Evolutionary conservation across 92 coral and sea anemone genomes (phyloP).

Genomic region (Zoanthus gigantus): DNA sequence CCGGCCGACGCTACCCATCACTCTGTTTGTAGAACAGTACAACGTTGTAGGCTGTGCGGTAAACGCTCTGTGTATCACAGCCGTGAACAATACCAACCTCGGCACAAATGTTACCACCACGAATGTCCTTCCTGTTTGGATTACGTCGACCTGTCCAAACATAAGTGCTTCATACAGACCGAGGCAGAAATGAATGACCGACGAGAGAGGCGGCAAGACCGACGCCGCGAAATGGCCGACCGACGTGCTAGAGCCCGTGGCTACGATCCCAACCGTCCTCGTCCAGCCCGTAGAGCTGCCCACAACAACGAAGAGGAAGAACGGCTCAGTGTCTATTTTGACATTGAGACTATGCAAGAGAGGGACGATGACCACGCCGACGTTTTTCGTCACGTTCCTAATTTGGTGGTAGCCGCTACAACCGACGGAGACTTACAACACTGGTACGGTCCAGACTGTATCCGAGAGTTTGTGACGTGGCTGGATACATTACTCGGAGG

Average conservation of each 20-base stretch:
- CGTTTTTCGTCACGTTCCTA: background rate
- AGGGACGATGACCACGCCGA: background rate
- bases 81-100: too few relatives aligned
- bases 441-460: background rate
- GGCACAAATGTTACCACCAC: too few relatives aligned
- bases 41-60: too few relatives aligned
- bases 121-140: too few relatives aligned
- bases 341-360: background rate
- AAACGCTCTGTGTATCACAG: too few relatives aligned
- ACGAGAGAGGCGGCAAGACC: too few relatives aligned
- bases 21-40: too few relatives aligned
- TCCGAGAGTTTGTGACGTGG: conserved; percentile 13
- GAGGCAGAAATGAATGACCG: too few relatives aligned
- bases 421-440: background rate
- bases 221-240: background rate
- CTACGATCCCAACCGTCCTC: background rate
- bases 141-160: too few relatives aligned
- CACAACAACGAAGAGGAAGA: background rate
- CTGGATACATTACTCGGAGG: conserved; percentile 5
- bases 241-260: background rate
- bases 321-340: background rate
- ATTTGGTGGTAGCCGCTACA: background rate
- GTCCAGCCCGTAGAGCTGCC: background rate
- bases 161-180: too few relatives aligned
- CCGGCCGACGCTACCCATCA: too few relatives aligned